Evolutionary conservation across 2,113 vertebrate species (phyloP).

Genomic region (Sakesphorus luctuosus): DNA sequence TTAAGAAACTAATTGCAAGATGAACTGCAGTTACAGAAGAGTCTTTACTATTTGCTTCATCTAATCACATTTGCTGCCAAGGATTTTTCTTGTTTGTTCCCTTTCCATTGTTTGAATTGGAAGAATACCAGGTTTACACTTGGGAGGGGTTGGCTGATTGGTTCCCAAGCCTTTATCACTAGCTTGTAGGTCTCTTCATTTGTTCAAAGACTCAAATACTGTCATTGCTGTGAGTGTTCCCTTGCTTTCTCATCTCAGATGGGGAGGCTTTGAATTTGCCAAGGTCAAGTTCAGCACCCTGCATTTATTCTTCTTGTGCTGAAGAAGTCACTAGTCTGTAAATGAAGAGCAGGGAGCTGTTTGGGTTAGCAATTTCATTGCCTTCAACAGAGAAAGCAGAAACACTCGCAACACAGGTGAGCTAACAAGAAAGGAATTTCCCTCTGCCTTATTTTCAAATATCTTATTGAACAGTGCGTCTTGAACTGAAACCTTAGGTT

Average conservation of each 20-base stretch:
- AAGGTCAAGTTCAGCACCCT: background rate
- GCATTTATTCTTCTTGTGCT: constrained; percentile 1
- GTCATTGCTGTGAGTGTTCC: background rate
- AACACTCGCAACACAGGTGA: background rate
- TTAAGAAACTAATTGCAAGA: constrained; percentile 44
- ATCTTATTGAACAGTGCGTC: background rate
- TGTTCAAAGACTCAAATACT: background rate
- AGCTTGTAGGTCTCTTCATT: background rate
- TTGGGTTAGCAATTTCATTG: constrained; percentile 29
- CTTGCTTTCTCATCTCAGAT: background rate
- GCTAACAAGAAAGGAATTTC: background rate
- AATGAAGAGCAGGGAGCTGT: constrained; percentile 46
- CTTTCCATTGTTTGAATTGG: background rate
- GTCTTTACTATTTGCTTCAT: constrained; percentile 15
- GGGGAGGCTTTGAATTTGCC: background rate
- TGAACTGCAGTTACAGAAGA: constrained; percentile 28
- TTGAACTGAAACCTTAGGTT: background rate
- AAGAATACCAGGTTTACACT: background rate
- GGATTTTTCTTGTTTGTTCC: constrained; percentile 18
- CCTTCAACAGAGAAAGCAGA: constrained; percentile 9
- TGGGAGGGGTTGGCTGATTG: background rate
- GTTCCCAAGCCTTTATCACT: background rate
- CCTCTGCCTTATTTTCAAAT: background rate
- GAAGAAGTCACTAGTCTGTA: constrained; percentile 53
- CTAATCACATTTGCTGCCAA: constrained; percentile 42